Conservation (phyloP, 2,113 vertebrate genomes). For the Sylvietta virens region DNA sequence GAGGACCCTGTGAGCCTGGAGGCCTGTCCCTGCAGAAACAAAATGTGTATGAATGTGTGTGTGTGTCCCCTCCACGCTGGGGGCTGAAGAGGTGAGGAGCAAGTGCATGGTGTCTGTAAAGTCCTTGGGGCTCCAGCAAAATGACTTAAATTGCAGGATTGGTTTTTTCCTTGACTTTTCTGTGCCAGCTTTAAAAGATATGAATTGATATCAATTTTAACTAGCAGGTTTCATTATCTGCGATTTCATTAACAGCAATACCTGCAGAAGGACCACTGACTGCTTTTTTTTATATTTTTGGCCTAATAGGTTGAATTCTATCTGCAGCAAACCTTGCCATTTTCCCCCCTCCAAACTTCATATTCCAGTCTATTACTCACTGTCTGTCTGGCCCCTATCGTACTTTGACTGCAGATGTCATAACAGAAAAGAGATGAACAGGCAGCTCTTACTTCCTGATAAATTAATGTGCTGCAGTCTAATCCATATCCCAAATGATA, state of each 20-base stretch:
- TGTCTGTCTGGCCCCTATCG: slow-evolving; percentile 43
- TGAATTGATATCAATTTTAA: slow-evolving; percentile 44
- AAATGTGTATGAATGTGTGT: accelerated
- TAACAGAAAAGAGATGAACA: slow-evolving; percentile 48
- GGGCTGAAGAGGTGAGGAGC: neutral
- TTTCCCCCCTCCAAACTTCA: slow-evolving; percentile 27
- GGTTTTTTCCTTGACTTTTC: neutral
- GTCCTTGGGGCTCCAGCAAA: neutral
- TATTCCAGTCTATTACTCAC: slow-evolving; percentile 55
- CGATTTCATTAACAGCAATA: slow-evolving; percentile 32
- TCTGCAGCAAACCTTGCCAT: slow-evolving; percentile 46
- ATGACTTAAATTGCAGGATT: accelerated
- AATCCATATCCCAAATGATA: slow-evolving; percentile 50
- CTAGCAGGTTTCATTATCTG: slow-evolving; percentile 28
- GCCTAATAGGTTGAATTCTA: slow-evolving; percentile 64
- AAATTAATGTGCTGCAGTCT: slow-evolving; percentile 53
- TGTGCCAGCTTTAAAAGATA: neutral
- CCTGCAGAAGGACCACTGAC: slow-evolving; percentile 27
- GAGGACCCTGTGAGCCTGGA: accelerated
- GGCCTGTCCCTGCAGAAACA: neutral
- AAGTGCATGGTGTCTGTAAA: neutral
- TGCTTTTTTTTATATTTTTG: slow-evolving; percentile 38
- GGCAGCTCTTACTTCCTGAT: slow-evolving; percentile 31
- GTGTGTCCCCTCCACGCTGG: accelerated
- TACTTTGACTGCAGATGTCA: slow-evolving; percentile 60